Percentiles rank a stretch among this genome's conserved stretches.
Conservation (phyloP, 2,888 invertebrate species). For the Rotaria sp. region DNA sequence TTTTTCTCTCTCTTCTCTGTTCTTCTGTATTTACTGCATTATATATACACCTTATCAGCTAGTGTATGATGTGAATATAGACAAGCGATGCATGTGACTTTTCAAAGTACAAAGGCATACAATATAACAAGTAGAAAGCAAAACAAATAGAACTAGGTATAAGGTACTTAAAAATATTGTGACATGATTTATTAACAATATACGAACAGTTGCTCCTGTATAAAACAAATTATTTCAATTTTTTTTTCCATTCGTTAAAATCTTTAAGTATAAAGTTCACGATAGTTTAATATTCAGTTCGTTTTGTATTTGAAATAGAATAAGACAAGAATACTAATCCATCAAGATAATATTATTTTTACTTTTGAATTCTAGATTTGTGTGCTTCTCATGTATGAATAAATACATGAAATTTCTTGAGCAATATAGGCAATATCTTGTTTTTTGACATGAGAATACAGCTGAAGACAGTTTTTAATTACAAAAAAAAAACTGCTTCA, state of each 20-base stretch:
- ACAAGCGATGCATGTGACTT: not conserved
- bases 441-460: no score
- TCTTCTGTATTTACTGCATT: not conserved
- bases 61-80: not conserved
- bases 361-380: no score
- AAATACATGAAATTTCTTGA: no score
- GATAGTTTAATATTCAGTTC: no score
- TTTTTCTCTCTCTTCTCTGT: not conserved
- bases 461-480: no score
- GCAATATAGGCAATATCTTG: no score
- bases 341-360: no score
- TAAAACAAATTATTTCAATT: not conserved
- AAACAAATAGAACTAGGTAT: not conserved
- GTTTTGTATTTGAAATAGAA: not conserved
- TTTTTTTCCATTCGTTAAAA: no score
- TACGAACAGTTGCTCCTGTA: not conserved
- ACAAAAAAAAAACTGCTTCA: no score
- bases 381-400: no score
- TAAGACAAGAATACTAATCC: not conserved
- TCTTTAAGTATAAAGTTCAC: no score
- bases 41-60: not conserved
- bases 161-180: not conserved
- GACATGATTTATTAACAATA: not conserved
- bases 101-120: not conserved
- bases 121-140: not conserved